phyloP scores from a whole-genome alignment of 1,140 invertebrate genomes.

The Myzus persicae region DNA sequence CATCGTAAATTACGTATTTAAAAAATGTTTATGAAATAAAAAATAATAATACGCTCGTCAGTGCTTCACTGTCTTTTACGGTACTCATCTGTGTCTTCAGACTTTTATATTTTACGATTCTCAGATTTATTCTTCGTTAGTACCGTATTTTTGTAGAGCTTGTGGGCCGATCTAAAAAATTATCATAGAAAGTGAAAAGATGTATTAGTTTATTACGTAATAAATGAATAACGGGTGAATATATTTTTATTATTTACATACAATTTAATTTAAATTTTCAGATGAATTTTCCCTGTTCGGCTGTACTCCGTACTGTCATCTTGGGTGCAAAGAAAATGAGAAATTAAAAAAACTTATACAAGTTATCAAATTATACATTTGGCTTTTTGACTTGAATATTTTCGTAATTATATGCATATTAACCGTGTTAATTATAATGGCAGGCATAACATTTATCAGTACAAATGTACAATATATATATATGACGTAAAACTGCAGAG shows the following conservation, averaged over 20 bases:
- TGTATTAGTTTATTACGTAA: not conserved
- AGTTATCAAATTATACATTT: not conserved
- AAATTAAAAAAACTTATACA: not conserved
- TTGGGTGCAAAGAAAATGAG: not conserved
- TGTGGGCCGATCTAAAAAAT: not conserved
- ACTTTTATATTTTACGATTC: not conserved
- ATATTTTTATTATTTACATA: not conserved
- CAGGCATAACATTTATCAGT: not conserved
- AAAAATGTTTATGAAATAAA: not conserved
- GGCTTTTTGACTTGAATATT: not conserved
- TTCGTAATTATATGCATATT: not conserved
- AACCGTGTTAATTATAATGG: not conserved
- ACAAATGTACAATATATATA: not conserved
- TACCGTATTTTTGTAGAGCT: not conserved
- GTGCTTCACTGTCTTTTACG: not conserved
- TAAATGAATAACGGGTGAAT: not conserved
- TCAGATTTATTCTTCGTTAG: not conserved
- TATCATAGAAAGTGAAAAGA: not conserved
- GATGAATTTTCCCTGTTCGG: not conserved
- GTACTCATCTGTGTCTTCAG: not conserved
- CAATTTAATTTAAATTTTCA: not conserved
- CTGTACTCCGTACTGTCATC: not conserved
- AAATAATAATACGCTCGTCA: not conserved
- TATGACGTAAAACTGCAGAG: not conserved
- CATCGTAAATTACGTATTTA: constrained; percentile 49